These are phyloP conservation scores for Arrhopalites spinosus DNA, from an alignment of 2,888 invertebrate genomes.

Conservation along the genomic window DNA sequence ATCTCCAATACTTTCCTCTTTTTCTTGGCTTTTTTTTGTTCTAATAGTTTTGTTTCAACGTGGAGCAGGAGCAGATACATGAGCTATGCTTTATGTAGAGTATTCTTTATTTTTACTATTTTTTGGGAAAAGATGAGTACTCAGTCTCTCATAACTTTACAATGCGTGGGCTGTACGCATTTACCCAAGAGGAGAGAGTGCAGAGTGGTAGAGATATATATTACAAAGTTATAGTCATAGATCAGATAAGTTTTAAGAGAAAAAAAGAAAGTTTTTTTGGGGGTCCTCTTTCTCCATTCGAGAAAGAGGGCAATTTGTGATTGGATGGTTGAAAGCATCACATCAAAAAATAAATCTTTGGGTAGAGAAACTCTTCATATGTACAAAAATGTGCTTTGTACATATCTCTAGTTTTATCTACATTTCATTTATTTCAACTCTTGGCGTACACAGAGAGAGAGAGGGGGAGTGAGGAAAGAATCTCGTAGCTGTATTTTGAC, in stretches of 20 bases:
- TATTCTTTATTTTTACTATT: too few relatives aligned
- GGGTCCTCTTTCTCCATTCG: slow-evolving; percentile 12
- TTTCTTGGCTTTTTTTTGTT: too few relatives aligned
- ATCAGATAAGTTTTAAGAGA: slow-evolving; percentile 36
- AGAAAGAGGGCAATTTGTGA: slow-evolving; percentile 47
- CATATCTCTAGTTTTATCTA: background rate
- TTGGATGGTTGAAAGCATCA: slow-evolving; percentile 37
- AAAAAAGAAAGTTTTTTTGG: slow-evolving; percentile 11
- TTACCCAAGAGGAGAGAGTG: too few relatives aligned
- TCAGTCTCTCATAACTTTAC: too few relatives aligned
- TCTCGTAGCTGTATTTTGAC: too few relatives aligned
- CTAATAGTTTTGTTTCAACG: too few relatives aligned
- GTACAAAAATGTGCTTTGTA: too few relatives aligned
- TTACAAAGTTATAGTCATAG: slow-evolving; percentile 2
- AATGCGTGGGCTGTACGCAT: background rate
- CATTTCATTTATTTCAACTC: background rate
- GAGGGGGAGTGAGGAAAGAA: background rate
- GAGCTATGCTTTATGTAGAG: background rate
- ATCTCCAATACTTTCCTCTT: too few relatives aligned
- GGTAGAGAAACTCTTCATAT: background rate
- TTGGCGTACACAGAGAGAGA: background rate
- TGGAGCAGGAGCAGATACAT: too few relatives aligned
- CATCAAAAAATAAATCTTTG: slow-evolving; percentile 45
- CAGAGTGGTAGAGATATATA: background rate
- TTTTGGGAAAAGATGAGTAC: too few relatives aligned